Conservation (phyloP, 2,888 invertebrate genomes). For the Polia nebulosa region DNA sequence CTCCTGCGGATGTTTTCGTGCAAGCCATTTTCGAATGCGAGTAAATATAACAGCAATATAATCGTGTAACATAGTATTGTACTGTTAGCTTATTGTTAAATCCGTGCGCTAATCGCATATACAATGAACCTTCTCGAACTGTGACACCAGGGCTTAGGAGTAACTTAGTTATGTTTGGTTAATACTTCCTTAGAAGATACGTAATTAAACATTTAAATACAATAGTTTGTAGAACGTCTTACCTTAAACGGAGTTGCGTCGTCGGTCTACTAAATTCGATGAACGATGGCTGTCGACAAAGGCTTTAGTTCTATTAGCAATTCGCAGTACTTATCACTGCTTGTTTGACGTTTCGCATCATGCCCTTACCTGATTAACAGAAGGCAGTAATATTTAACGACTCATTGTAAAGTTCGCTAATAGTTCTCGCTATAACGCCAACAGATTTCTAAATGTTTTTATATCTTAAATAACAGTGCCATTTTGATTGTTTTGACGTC, state of each 20-base stretch:
- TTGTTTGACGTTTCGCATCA: conserved; percentile 80
- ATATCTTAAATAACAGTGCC: conserved; percentile 57
- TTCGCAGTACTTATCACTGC: conserved; percentile 76
- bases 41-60: conserved; percentile 36
- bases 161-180: conserved; percentile 7
- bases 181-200: conserved; percentile 11
- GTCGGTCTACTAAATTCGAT: conserved; percentile 40
- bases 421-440: conserved; percentile 76
- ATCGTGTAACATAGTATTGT: conserved; percentile 29
- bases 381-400: conserved; percentile 86
- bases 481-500: conserved; percentile 53
- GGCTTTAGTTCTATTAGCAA: conserved; percentile 65
- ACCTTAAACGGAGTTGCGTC: conserved; percentile 36
- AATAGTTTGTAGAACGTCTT: conserved; percentile 39
- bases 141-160: neutral
- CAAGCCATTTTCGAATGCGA: conserved; percentile 58
- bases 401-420: conserved; percentile 86
- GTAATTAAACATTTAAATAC: conserved; percentile 45
- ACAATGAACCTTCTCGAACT: conserved; percentile 19
- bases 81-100: conserved; percentile 34
- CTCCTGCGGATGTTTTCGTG: conserved; percentile 78
- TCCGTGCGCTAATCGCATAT: conserved; percentile 16
- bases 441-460: conserved; percentile 78
- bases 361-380: conserved; percentile 82
- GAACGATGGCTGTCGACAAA: conserved; percentile 47